Conservation (phyloP, 2,888 invertebrate species). For the Chromoteleia sp. region DNA sequence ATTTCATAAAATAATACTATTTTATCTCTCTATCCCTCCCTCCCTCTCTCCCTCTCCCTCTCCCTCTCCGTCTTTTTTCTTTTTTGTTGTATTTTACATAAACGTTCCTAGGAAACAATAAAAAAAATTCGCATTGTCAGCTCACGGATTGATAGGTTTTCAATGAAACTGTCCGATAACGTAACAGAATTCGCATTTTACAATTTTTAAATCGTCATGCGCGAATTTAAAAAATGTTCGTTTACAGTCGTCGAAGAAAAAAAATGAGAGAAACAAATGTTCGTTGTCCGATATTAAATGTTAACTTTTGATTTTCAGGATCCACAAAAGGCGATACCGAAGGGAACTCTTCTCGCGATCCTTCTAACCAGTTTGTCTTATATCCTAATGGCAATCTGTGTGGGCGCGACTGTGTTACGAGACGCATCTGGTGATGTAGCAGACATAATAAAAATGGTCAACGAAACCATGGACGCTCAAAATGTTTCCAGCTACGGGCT, state of each 20-base stretch:
- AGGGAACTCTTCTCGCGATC: slow-evolving; percentile 97
- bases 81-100: slow-evolving; percentile 5
- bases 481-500: slow-evolving; percentile 84
- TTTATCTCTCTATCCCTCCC: neutral
- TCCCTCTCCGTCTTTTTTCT: slow-evolving; percentile 22
- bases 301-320: slow-evolving; percentile 86
- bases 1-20: slow-evolving; percentile 55
- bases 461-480: slow-evolving; percentile 4
- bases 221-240: slow-evolving; percentile 9
- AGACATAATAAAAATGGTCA: slow-evolving; percentile 84
- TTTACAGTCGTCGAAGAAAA: neutral
- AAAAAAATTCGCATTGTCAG: slow-evolving; percentile 28
- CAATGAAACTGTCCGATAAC: neutral
- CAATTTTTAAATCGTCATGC: slow-evolving; percentile 35
- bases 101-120: slow-evolving; percentile 1
- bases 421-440: slow-evolving; percentile 91
- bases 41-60: too few relatives aligned
- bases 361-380: slow-evolving; percentile 94
- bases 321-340: slow-evolving; percentile 94
- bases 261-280: neutral
- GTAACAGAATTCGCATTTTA: neutral
- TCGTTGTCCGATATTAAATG: neutral
- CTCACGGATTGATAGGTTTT: slow-evolving; percentile 34
- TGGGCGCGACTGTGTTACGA: slow-evolving; percentile 90
- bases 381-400: slow-evolving; percentile 92